phyloP scores from a whole-genome alignment of 2,888 invertebrate species.

The Tenthredo mesomela region DNA sequence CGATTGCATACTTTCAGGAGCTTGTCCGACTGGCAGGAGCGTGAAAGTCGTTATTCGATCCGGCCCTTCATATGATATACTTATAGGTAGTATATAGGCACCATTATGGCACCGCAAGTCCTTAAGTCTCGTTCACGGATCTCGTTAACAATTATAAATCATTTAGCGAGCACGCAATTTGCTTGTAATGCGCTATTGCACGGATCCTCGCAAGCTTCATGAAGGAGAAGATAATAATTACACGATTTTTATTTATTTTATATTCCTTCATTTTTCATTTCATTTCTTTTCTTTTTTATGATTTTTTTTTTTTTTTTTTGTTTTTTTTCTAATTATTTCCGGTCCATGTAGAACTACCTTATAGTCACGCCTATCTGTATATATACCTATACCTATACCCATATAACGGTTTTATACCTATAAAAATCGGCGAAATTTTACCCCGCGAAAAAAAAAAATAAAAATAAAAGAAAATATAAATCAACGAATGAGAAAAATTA shows the following conservation, averaged over 20 bases:
- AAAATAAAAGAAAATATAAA: background rate
- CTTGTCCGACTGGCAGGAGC: no score
- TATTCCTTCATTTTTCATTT: background rate
- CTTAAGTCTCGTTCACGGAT: background rate
- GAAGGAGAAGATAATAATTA: constrained; percentile 27
- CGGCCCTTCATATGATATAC: no score
- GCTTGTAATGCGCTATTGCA: constrained; percentile 18
- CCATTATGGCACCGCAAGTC: background rate
- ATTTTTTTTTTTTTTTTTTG: background rate
- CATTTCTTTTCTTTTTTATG: background rate
- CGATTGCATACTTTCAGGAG: no score
- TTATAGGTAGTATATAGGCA: background rate
- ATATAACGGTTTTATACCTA: background rate
- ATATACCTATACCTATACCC: background rate
- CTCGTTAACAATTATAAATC: constrained; percentile 51
- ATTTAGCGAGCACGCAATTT: constrained; percentile 44
- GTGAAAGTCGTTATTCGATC: no score
- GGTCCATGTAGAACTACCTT: background rate
- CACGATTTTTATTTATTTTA: background rate
- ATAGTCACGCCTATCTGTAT: background rate
- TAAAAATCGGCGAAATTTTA: background rate
- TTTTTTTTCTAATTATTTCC: background rate
- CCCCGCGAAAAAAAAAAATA: background rate
- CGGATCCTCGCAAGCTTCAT: background rate
- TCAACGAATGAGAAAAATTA: background rate